Evolutionary conservation across 2,888 invertebrate genomes (phyloP), one percentile per base, ranked within the genome.

Genomic region (Synanthedon vespiformis): DNA sequence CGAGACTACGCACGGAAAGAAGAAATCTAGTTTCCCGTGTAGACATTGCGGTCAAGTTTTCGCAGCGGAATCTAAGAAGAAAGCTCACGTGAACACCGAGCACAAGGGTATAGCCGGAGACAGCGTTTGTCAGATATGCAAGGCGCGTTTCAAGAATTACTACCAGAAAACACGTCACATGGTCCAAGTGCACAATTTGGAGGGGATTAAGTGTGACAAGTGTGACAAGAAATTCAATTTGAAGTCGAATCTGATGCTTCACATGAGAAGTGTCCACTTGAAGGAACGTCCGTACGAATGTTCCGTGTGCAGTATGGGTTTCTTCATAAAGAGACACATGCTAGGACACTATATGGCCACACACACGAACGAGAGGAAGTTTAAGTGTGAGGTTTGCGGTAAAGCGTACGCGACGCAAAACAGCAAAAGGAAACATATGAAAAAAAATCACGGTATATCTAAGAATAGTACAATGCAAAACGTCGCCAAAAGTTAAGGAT

Each of bases 311-410:
- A 80, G 72, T 41, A 87, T 86, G 81, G 80, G 80, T 0, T 88
- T 88, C 61, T 87, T 86, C 14, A 78, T 81, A 2, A 83, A 82
- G 56, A 63, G 80, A 0, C 89, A 89, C 57, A 83, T 84, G 74
- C 60, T 82, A 13, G 82, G 81, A 0, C 89, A 89, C 61, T 86
- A 87, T 53, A 68, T 85, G 70, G 80, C 83, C 2, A 82, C 81
- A 11, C 86, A 86, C 53, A 86, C 86, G 0, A 88, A 88, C 50
- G 89, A 89, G 47, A 81, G 87, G 40, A 85, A 82, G 18, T 89
- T 88, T 54, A 88, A 90, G 53, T 91, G 91, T 58, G 89, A 90
- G 12, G 77, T 89, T 0, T 92, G 91, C 58, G 88, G 89, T 0
- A 89, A 89, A 53, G 89, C 88, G 58, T 89, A 84, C 53, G 83